Evolutionary conservation across 2,888 invertebrate species (phyloP), one percentile per base, ranked within the genome.

Genomic region (Limenitis camilla): DNA sequence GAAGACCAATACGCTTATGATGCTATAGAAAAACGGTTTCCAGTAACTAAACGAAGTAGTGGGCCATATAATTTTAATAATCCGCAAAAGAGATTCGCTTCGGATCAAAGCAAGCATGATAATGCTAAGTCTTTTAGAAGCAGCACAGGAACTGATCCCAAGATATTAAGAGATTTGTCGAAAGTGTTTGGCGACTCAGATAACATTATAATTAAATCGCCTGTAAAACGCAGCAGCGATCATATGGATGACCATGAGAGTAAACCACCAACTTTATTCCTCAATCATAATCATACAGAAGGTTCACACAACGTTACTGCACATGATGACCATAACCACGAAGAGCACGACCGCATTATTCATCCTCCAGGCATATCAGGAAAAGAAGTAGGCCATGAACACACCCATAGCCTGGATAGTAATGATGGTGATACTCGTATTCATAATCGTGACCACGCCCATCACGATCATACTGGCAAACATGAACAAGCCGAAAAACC

Each of bases 131-230:
- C 72, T 4, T 85, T 82, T 48, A 71, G 81, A 61, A 81, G 78
- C 64, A 83, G 82, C 48, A 69, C 85, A 0, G 90, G 90, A 44
- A 93, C 92, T 1, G 92, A 93, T 68, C 93, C 93, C 2, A 91
- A 90, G 71, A 90, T 93, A 8, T 90, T 91, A 30, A 89, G 91
- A 69, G 93, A 93, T 65, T 74, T 93, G 39, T 91, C 91, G 39
- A 90, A 90, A 68, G 89, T 93, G 55, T 93, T 93, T 68, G 90
- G 90, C 6, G 78, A 84, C 41, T 69, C 81, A n/a, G 77, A 75
- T 44, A 63, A 71, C 27, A 73, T 78, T 35, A 66, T 81, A 3
- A 74, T 84, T 10, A 89, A 89, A 64, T 87, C 82, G 32, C 86
- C 84, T 32, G 90, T 90, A 19, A 91, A 91, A 67, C 78, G 91